Evolutionary conservation across 1,140 invertebrate species (phyloP), one percentile per base, ranked within the genome.

Genomic region (Aplysia californica): DNA sequence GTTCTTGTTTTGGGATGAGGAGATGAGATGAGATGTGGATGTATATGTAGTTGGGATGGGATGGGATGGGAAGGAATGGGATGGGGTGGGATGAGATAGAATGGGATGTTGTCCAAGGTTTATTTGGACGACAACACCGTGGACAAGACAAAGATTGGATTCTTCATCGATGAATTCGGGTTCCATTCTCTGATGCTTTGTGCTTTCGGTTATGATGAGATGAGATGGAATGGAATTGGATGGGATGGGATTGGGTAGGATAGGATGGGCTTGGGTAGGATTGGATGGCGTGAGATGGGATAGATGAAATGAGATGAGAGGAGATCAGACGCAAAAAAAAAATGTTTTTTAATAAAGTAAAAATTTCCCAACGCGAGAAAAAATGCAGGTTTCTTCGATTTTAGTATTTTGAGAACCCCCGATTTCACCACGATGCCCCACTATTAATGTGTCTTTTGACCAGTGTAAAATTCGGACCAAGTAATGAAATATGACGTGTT

Each of bases 71-170:
- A n/a, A n/a, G n/a, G n/a, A n/a, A n/a, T n/a, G n/a, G n/a, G n/a
- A n/a, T n/a, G n/a, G n/a, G n/a, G n/a, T n/a, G n/a, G n/a, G n/a
- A n/a, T n/a, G n/a, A n/a, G n/a, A n/a, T n/a, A n/a, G n/a, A n/a
- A n/a, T n/a, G n/a, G n/a, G n/a, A n/a, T n/a, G n/a, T n/a, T 69
- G 26, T 44, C 66, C 2, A 2, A 26, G 5, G 35, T 69, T 2
- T 69, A 69, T 44, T 31, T 69, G 66, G 66, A 69, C 39, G 66
- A 69, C 66, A 69, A 69, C 23, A 21, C 55, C 20, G 10, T 69
- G 41, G 66, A 69, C 39, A 69, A 69, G 35, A 39, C 66, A 4
- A 69, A 50, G 26, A 69, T 50, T 38, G 36, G 26, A 2, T 39
- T 69, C 10, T n/a, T 69, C n/a, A 18, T 69, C 20, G 66, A 44